Evolutionary conservation across 2,113 vertebrate genomes (phyloP), one percentile per base, ranked within the genome.

Genomic region (Polyodon spathula): DNA sequence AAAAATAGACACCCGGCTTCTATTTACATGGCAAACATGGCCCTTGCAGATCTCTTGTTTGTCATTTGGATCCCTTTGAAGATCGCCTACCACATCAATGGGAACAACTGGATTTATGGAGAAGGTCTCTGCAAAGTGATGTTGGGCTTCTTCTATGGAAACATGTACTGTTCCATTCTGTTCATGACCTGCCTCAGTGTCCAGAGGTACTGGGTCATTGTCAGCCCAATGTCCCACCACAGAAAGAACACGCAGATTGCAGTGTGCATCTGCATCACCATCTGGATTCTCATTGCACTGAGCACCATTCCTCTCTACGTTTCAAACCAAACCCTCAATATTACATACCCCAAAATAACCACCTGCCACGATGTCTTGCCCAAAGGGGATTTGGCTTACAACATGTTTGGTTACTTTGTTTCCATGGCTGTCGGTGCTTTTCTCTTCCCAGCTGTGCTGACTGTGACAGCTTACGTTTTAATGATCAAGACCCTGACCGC

Each of bases 151-250:
- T 98, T 96, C 79, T 98, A 96, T 1, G 89, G 85, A 39, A 98
- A 97, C 81, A 98, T 98, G 95, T 98, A 98, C 72, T 91, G 93
- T 68, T 98, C 96, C 51, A 88, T 94, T 58, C 72, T 88, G 15
- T 97, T 98, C 69, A 95, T 97, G 64, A 78, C 91, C 2, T 98
- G 94, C 65, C 86, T 98, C 40, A 97, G 95, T 1, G 86, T 96
- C 3, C 96, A 98, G 72, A 81, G 95, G 2, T 98, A 94, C 59
- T 91, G 92, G 88, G 93, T 89, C 10, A 86, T 97, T 5, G 86
- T 89, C 41, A 73, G 93, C 59, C 95, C 96, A 0, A 78, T 98
- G 55, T 71, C 81, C 2, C 76, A 84, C 37, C 60, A 74, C 37
- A 83, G 67, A 66, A 89, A 63, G 61, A 81, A 80, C 59, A 88